phyloP scores from a whole-genome alignment of 1,140 invertebrate species.

The Dreissena polymorpha region DNA sequence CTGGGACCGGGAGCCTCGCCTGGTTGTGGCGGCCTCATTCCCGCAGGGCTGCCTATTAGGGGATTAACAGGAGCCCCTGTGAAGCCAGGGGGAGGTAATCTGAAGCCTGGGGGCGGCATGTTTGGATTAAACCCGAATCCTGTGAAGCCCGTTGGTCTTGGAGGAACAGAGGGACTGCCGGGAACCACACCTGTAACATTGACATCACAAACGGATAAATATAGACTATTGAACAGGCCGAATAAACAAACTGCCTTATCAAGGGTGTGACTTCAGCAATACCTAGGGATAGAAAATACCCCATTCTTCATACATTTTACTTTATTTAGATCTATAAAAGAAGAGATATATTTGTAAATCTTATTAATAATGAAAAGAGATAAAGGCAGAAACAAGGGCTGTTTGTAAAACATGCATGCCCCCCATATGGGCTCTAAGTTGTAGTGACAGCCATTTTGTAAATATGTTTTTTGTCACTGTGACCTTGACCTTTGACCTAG shows the following conservation, averaged over 20 bases:
- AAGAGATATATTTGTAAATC: too few relatives aligned
- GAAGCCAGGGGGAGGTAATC: conserved; percentile 52
- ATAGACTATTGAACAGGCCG: background rate
- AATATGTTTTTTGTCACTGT: too few relatives aligned
- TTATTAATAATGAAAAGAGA: too few relatives aligned
- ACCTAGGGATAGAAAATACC: too few relatives aligned
- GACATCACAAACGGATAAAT: too few relatives aligned
- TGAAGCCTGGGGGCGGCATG: conserved; percentile 55
- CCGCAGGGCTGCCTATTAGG: conserved; percentile 2
- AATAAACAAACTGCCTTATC: background rate
- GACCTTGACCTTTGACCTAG: too few relatives aligned
- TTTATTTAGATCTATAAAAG: too few relatives aligned
- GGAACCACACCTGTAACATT: conserved; percentile 44
- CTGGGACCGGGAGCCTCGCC: background rate
- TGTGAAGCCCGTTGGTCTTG: conserved; percentile 16
- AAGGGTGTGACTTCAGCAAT: background rate
- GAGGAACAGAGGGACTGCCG: conserved; percentile 29
- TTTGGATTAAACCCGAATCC: conserved; percentile 48
- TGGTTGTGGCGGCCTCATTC: conserved; percentile 3
- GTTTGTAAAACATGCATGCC: too few relatives aligned
- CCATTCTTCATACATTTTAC: too few relatives aligned
- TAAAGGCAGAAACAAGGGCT: too few relatives aligned
- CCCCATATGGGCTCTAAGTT: too few relatives aligned
- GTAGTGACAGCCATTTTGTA: too few relatives aligned
- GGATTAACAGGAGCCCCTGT: conserved; percentile 38